Evolutionary conservation across 2,113 vertebrate species (phyloP).

Genomic region (Clupea harengus): DNA sequence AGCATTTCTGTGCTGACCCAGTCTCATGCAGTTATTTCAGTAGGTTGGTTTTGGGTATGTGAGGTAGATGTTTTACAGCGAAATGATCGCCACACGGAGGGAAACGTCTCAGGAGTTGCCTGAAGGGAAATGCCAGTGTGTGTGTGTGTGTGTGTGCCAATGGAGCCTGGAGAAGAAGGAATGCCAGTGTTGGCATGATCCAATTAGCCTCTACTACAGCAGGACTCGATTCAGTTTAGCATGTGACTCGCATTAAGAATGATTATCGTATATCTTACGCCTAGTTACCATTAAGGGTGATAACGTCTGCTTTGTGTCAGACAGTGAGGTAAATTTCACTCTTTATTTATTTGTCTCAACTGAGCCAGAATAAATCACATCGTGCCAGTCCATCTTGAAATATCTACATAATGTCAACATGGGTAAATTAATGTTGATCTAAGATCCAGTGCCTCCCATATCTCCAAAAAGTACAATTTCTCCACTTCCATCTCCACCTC

Average conservation of each 20-base stretch:
- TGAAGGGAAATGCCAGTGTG: neutral
- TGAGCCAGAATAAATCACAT: neutral
- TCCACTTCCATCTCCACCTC: neutral
- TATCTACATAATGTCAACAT: neutral
- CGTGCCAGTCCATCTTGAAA: neutral
- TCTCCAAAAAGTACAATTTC: neutral
- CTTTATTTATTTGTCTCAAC: slow-evolving; percentile 3
- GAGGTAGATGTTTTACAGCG: neutral
- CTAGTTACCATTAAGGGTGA: slow-evolving; percentile 16
- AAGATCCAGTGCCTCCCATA: neutral
- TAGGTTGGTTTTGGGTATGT: neutral
- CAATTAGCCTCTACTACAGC: neutral
- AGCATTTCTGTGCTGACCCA: neutral
- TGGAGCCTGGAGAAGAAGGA: neutral
- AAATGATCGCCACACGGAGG: neutral
- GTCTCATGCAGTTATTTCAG: neutral
- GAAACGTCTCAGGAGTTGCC: neutral
- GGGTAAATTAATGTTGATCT: neutral
- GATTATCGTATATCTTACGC: slow-evolving; percentile 14
- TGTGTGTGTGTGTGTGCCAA: neutral
- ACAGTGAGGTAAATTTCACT: neutral
- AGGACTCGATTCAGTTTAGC: neutral
- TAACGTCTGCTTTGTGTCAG: neutral
- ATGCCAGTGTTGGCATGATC: neutral
- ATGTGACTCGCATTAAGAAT: slow-evolving; percentile 17